Percentiles rank a stretch among this genome's conserved stretches.
phyloP scores from a whole-genome alignment of 2,797 vertebrate genomes.

The Anguilla megastoma region DNA sequence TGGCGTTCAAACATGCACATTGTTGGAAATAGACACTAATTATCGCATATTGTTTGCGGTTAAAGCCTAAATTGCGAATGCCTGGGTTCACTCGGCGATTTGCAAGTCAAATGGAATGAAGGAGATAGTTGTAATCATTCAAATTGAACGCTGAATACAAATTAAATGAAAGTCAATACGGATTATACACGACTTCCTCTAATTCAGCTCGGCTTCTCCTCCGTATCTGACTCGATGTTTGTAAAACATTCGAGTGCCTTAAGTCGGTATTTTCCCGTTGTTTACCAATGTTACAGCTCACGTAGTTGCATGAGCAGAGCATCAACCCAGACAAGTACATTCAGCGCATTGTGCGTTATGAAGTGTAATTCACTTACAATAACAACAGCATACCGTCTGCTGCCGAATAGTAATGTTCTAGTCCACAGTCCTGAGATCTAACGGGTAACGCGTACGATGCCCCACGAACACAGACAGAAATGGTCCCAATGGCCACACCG shows the following conservation, averaged over 20 bases:
- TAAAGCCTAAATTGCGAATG: constrained; percentile 75
- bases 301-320: not conserved
- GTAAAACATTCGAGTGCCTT: not conserved
- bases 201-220: constrained; percentile 44
- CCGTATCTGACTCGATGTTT: constrained; percentile 40
- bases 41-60: constrained; percentile 78
- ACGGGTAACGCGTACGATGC: not conserved
- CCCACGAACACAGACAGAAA: not conserved
- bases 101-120: constrained; percentile 83
- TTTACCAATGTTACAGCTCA: not conserved
- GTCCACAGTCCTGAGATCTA: not conserved
- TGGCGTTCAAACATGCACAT: constrained; percentile 77
- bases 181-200: constrained; percentile 35
- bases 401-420: not conserved
- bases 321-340: not conserved
- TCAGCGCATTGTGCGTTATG: not conserved
- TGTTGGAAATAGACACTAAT: constrained; percentile 82
- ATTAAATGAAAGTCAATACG: constrained; percentile 62
- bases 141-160: constrained; percentile 64
- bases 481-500: not conserved
- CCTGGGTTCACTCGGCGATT: constrained; percentile 66
- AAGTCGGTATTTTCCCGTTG: not conserved
- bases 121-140: constrained; percentile 78
- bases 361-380: not conserved
- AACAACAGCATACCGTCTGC: not conserved